These are phyloP conservation scores for Pocillopora damicornis DNA, from an alignment of 64 coral and sea anemone species.

Conservation along the genomic window DNA sequence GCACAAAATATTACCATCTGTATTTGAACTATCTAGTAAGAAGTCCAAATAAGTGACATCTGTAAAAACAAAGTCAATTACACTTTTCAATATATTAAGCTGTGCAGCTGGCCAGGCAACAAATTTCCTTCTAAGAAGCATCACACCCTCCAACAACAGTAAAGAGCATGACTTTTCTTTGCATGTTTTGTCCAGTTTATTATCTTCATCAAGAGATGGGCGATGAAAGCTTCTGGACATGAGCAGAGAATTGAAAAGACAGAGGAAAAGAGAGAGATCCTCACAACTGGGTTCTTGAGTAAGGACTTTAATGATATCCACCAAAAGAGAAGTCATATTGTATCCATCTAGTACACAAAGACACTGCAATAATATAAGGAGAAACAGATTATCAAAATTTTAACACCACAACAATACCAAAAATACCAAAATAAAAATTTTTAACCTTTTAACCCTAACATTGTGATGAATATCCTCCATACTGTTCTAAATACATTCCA, in stretches of 20 bases:
- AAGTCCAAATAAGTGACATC: conserved; percentile 3
- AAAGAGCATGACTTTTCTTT: not conserved
- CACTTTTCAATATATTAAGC: not conserved
- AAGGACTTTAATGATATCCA: conserved; percentile 5
- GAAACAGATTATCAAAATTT: too few relatives aligned
- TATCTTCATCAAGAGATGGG: not conserved
- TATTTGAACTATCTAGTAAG: not conserved
- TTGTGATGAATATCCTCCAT: too few relatives aligned
- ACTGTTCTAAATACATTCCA: too few relatives aligned
- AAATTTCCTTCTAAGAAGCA: not conserved
- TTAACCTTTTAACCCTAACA: too few relatives aligned
- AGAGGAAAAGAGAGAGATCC: conserved; percentile 18
- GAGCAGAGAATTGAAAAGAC: conserved; percentile 15
- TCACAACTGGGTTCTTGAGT: conserved; percentile 11
- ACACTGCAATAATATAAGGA: conserved; percentile 11
- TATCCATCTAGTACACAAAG: not conserved
- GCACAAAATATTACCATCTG: not conserved
- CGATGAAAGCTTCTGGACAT: not conserved
- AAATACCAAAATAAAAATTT: too few relatives aligned
- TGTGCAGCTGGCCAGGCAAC: conserved; percentile 8
- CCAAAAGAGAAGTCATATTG: not conserved
- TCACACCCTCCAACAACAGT: conserved; percentile 1
- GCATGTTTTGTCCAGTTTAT: not conserved
- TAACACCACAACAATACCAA: too few relatives aligned
- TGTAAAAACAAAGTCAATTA: conserved; percentile 10